Evolutionary conservation across 1,140 invertebrate genomes (phyloP), one percentile per base, ranked within the genome.

Genomic region (Aporrectodea caliginosa): DNA sequence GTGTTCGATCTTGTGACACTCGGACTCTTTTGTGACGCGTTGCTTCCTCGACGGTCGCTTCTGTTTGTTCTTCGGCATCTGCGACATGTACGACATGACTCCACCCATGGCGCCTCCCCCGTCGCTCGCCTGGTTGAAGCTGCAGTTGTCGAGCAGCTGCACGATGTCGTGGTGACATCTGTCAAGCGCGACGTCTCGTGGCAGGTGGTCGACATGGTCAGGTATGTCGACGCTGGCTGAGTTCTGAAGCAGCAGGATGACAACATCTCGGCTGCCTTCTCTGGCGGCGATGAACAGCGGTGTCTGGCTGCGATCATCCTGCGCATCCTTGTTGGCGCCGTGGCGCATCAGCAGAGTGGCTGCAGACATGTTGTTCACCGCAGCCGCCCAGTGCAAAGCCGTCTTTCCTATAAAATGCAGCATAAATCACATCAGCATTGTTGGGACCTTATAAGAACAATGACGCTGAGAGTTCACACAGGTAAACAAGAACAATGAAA

Each of bases 291-390:
- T 90, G 89, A 98, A 98, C 79, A 98, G 87, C 0, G 97, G 95
- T 0, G 97, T 99, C 87, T 98, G 95, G 85, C 98, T 96, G 91
- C 97, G 97, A 82, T 95, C 93, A 84, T 98, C 95, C 87, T 98
- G 96, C 0, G 96, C 96, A 87, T 99, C 97, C 80, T 94, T 91
- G 85, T 98, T 98, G 0, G 96, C 96, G 2, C 95, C 94, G 83
- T 98, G 94, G 58, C 93, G 91, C 1, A 98, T 87, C 1, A 99
- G 88, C 27, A 95, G 93, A 81, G 95, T 94, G 0, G 98, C 94
- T 0, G 96, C 96, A 81, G 97, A 94, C 0, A 95, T 93, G 83
- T 98, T 98, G 83, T 98, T 98, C 0, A 98, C 96, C 12, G 96
- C 94, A 0, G 96, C 94, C 0, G 96, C 96, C 97, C 97, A 99